Evolutionary conservation across 2,113 vertebrate genomes (phyloP), one percentile per base, ranked within the genome.

Genomic region (Scortum barcoo): DNA sequence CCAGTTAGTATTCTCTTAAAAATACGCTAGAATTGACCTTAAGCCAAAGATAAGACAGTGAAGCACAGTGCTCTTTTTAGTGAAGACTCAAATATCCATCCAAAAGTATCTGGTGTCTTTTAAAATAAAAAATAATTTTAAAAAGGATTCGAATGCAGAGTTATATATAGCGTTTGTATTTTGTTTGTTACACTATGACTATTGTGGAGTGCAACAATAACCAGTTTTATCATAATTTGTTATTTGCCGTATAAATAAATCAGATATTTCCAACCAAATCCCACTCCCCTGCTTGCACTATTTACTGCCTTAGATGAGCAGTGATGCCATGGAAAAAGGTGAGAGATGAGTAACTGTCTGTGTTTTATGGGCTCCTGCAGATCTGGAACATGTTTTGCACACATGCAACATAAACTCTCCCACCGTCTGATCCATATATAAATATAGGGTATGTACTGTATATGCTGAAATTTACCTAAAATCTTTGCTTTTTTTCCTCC

Each of bases 301-400:
- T 22, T 16, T 3, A 30, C 30, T 58, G 24, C 17, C 17, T 22
- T 22, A n/a, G 54, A 57, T 28, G 19, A 51, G 7, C 44, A 33
- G 20, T 33, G 57, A 13, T 4, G 13, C 20, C 4, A 17, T 20
- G 19, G 19, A 51, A 24, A 53, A 46, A 48, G 17, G 26, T 8
- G 57, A n/a, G 44, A 19, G 20, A 36, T 26, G 22, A 76, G 38
- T 33, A n/a, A 14, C 86, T 40, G 72, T 70, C 67, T 68, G 40
- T 65, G 66, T 85, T 90, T 89, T 80, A 82, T 60, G 67, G 62
- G 54, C 68, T 74, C 60, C 57, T 69, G 58, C 50, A 67, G 58
- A 73, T 82, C 71, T 76, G 81, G 85, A 88, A 91, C 90, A 89
- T 84, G 79, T 89, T 86, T 57, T 80, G 56, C 73, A 73, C 84